Conservation (phyloP, 2,888 invertebrate genomes). For the Scaptomyza flava region DNA sequence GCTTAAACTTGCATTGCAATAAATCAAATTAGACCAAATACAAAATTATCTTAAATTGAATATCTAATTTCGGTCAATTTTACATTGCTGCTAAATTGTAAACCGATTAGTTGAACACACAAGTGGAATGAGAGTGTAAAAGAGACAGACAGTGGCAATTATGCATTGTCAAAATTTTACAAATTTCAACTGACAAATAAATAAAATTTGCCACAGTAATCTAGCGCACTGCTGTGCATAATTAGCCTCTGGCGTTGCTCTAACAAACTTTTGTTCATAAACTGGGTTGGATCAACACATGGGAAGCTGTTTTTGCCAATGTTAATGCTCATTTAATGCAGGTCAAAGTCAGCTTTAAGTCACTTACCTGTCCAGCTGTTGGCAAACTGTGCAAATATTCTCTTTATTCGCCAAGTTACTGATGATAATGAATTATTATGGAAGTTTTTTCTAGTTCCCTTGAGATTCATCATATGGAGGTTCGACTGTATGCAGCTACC, state of each 20-base stretch:
- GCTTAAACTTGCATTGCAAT: conserved; percentile 9
- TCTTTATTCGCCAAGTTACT: background rate
- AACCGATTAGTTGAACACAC: conserved; percentile 29
- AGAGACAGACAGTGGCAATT: conserved; percentile 4
- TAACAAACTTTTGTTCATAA: conserved; percentile 1
- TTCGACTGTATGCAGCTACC: background rate
- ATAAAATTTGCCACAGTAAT: conserved; percentile 42
- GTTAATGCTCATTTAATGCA: conserved; percentile 26
- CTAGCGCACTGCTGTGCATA: conserved; percentile 26
- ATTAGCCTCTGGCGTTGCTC: conserved; percentile 20
- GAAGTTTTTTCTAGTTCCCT: no score
- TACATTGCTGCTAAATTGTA: conserved; percentile 27
- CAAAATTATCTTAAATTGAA: conserved; percentile 59
- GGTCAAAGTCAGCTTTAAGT: conserved; percentile 56
- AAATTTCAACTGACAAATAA: conserved; percentile 17
- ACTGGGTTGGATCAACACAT: conserved; percentile 14
- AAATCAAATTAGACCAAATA: conserved; percentile 55
- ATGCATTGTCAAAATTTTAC: conserved; percentile 22
- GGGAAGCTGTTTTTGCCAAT: conserved; percentile 4
- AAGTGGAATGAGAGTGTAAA: background rate
- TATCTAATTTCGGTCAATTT: conserved; percentile 65
- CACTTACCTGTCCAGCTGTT: conserved; percentile 10
- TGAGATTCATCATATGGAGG: no score
- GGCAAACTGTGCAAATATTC: conserved; percentile 49
- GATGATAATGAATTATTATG: no score